Evolutionary conservation across 2,797 vertebrate genomes (phyloP).

Genomic region (Podarcis lilfordi): DNA sequence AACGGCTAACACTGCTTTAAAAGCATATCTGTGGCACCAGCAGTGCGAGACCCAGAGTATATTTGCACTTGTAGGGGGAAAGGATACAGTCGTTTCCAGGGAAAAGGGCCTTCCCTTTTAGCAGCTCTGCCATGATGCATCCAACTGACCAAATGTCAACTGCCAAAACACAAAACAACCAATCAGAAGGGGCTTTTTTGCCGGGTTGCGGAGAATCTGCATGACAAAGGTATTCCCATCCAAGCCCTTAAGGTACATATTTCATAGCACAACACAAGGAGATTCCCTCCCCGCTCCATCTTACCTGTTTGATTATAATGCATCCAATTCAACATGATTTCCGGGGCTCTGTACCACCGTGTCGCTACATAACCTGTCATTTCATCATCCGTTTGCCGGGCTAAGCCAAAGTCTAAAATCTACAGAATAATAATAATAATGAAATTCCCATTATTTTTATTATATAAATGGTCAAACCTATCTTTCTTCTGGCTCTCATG

Average conservation of each 20-base stretch:
- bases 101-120: slow-evolving; percentile 97
- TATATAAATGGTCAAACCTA: slow-evolving; percentile 4
- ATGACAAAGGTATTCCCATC: neutral
- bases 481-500: neutral
- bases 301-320: slow-evolving; percentile 98
- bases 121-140: slow-evolving; percentile 97
- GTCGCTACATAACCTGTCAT: slow-evolving; percentile 99
- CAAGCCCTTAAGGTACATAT: neutral
- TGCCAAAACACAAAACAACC: slow-evolving; percentile 69
- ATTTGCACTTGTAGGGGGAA: slow-evolving; percentile 68
- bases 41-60: neutral
- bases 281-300: neutral
- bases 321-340: slow-evolving; percentile 99
- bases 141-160: slow-evolving; percentile 99
- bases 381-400: slow-evolving; percentile 95
- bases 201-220: neutral
- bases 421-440: slow-evolving; percentile 62
- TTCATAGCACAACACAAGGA: slow-evolving; percentile 18
- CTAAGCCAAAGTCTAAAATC: slow-evolving; percentile 98
- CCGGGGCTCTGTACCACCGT: slow-evolving; percentile 96
- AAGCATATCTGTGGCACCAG: slow-evolving; percentile 3
- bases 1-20: slow-evolving; percentile 38
- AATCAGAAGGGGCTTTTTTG: too few species aligned
- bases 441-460: slow-evolving; percentile 28
- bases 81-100: slow-evolving; percentile 99